These are phyloP conservation scores for Andrena camellia DNA, from an alignment of 2,888 invertebrate species.

Conservation along the genomic window DNA sequence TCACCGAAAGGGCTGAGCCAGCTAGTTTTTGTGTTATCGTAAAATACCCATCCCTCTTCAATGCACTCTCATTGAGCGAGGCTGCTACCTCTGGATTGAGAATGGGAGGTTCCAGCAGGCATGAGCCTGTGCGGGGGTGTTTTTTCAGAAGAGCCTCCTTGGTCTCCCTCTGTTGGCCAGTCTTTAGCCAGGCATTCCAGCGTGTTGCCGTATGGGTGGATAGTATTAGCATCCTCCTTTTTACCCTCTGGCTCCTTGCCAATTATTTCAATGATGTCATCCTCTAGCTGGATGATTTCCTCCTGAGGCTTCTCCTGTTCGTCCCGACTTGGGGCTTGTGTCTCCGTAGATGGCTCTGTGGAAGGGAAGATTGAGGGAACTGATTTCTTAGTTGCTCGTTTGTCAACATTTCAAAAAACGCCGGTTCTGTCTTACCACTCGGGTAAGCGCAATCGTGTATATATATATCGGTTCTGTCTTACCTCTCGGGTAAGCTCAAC, in stretches of 20 bases:
- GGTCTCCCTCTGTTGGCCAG: neutral
- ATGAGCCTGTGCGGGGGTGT: neutral
- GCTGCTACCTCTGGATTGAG: constrained; percentile 1
- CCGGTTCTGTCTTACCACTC: neutral
- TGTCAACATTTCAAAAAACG: neutral
- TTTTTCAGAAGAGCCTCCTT: neutral
- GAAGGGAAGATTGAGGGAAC: neutral
- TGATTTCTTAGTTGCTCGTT: neutral
- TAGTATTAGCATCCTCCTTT: neutral
- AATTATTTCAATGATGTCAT: neutral
- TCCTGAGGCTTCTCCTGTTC: neutral
- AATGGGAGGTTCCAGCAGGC: neutral
- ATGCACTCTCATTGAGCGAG: neutral
- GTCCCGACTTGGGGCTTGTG: neutral
- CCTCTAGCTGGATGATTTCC: neutral
- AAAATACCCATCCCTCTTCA: neutral
- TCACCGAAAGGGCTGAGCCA: neutral
- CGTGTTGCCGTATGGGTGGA: neutral
- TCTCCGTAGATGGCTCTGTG: neutral
- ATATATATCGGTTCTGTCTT: neutral
- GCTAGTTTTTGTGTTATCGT: neutral
- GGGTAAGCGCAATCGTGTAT: constrained; percentile 1
- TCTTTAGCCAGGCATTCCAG: neutral
- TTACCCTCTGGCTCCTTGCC: neutral
- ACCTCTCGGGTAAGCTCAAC: constrained; percentile 6